Evolutionary conservation across 2,113 vertebrate species (phyloP).

Genomic region (Trogon surrucura): DNA sequence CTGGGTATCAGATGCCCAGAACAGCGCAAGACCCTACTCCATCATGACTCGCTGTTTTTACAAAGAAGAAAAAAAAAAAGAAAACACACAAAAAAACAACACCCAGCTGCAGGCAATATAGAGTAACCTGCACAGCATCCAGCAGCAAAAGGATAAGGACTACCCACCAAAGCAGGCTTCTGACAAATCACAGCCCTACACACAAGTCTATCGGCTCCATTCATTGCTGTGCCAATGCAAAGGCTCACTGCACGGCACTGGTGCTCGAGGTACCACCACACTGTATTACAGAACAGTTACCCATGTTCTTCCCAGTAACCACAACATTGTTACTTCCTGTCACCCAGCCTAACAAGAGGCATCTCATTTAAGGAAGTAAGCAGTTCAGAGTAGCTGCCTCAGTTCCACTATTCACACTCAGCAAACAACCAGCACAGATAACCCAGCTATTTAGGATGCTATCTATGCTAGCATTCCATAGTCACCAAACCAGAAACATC

Average conservation of each 20-base stretch:
- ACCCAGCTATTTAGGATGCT: neutral
- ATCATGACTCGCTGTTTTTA: neutral
- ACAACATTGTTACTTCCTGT: neutral
- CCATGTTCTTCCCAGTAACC: neutral
- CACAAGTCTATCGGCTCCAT: neutral
- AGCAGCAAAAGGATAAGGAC: neutral
- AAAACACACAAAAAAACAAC: neutral
- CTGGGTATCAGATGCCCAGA: neutral
- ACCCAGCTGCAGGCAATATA: neutral
- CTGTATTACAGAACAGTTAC: neutral
- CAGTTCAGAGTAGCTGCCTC: neutral
- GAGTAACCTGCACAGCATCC: neutral
- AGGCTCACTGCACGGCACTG: neutral
- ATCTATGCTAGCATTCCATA: neutral
- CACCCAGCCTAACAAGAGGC: neutral
- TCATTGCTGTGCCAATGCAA: rapidly evolving
- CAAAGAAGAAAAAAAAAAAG: neutral
- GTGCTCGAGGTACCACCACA: neutral
- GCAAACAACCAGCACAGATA: neutral
- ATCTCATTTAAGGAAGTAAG: neutral
- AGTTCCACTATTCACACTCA: neutral
- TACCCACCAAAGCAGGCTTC: neutral
- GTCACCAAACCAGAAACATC: neutral
- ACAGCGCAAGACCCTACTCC: rapidly evolving
- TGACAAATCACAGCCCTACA: neutral